These are phyloP conservation scores for Glaucopsyche alexis DNA, from an alignment of 2,888 invertebrate genomes.

Conservation along the genomic window DNA sequence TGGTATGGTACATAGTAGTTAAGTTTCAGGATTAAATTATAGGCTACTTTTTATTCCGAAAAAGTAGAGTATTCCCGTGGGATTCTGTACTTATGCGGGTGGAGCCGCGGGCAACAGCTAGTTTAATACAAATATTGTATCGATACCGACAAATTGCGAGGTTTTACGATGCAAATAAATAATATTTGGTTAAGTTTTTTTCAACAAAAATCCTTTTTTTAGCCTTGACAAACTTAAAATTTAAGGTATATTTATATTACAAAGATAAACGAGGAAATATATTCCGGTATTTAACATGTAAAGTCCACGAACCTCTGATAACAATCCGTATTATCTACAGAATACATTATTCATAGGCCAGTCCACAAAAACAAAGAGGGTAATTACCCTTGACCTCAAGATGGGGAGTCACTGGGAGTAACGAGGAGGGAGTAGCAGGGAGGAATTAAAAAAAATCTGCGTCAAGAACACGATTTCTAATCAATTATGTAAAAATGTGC, in stretches of 20 bases:
- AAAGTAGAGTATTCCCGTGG: too few species aligned
- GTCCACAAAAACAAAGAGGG: slow-evolving; percentile 23
- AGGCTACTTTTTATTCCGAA: too few species aligned
- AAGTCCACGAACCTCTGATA: slow-evolving; percentile 20
- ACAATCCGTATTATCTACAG: slow-evolving; percentile 2
- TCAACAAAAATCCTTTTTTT: too few species aligned
- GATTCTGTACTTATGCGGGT: too few species aligned
- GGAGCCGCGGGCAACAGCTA: too few species aligned
- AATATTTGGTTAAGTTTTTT: too few species aligned
- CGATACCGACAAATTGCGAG: too few species aligned
- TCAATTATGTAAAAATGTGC: slow-evolving; percentile 25
- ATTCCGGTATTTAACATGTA: background rate
- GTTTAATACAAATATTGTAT: too few species aligned
- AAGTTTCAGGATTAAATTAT: too few species aligned
- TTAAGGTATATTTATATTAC: background rate
- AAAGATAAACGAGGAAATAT: background rate
- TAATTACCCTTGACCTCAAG: slow-evolving; percentile 28
- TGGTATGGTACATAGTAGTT: too few species aligned
- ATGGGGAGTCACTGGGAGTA: background rate
- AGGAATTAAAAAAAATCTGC: background rate
- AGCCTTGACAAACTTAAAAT: too few species aligned
- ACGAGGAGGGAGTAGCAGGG: background rate
- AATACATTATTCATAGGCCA: slow-evolving; percentile 24
- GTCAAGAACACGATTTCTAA: slow-evolving; percentile 14
- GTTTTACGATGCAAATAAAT: too few species aligned